Base-by-base conservation (phyloP, 1,140 invertebrate genomes). In the Orchesella cincta region DNA sequence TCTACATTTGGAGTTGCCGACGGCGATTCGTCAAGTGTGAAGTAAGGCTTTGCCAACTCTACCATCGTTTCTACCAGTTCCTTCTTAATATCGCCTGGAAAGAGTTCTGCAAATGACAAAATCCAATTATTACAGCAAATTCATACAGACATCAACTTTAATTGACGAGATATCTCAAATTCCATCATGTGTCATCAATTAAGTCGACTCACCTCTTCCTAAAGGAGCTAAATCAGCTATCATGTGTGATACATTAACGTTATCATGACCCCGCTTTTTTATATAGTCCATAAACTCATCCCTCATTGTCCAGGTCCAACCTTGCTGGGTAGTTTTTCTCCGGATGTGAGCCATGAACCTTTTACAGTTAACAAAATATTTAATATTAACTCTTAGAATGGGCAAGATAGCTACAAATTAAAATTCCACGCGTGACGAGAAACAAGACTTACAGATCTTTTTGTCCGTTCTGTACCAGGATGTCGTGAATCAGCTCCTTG, bases 171-270 rank as follows among this genome's bases (percentile, higher is more conserved):
- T n/a, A n/a, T n/a, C n/a, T n/a, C n/a, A n/a, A n/a, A n/a, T n/a
- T n/a, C n/a, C n/a, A n/a, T n/a, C n/a, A n/a, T n/a, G n/a, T n/a
- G 67, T 31, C 31, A 71, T 2, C 5, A 31, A 33, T 34, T 73
- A 34, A 28, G 16, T 46, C 46, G 35, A 33, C 46, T 75, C n/a
- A 75, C 74, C 52, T 36, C 33, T 67, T 33, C 52, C 74, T 26
- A 39, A 14, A 12, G 74, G 52, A 12, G 29, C 33, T n/a, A 67
- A 23, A 28, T 75, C 74, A 1, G 74, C 36, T 12, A 75, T 75
- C 77, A 78, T 78, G 51, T 75, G 73, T 0, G 77, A 75, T 1
- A 75, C 73, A 57, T 78, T 78, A 0, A 78, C 77, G 36, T 78
- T 75, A 3, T 78, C 46, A 0, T 29, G 1, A 1, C 77, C 77